These are phyloP conservation scores for Megatriorchis doriae DNA, from an alignment of 2,113 vertebrate genomes.

Conservation along the genomic window DNA sequence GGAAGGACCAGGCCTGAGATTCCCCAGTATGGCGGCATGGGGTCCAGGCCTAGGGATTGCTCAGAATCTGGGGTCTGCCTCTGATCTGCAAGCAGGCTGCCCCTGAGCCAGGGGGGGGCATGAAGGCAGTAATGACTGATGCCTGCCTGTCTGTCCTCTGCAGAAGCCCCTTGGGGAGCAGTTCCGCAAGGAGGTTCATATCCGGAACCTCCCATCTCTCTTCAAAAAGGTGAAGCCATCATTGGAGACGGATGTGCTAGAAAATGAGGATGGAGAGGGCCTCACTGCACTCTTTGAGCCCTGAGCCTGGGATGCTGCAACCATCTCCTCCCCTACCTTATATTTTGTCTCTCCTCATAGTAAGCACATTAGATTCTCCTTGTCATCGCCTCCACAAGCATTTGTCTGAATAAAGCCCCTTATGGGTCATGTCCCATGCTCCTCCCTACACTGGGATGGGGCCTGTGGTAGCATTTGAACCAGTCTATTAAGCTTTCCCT, in stretches of 20 bases:
- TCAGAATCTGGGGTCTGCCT: not conserved
- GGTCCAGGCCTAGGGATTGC: accelerated
- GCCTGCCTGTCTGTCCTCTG: conserved; percentile 34
- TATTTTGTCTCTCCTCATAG: conserved; percentile 65
- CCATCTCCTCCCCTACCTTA: conserved; percentile 36
- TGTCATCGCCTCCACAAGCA: conserved; percentile 28
- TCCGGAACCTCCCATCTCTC: conserved; percentile 94
- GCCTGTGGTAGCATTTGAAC: not conserved
- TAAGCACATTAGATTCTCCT: conserved; percentile 69
- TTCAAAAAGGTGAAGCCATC: conserved; percentile 89
- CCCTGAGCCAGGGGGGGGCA: not conserved
- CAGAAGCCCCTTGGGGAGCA: conserved; percentile 96
- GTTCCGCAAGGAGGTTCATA: conserved; percentile 98
- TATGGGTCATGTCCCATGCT: not conserved
- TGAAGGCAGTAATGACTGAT: not conserved
- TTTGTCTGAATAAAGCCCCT: conserved; percentile 31
- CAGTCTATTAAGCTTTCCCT: conserved; percentile 21
- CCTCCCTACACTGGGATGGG: not conserved
- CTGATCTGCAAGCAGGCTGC: not conserved
- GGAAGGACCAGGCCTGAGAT: not conserved
- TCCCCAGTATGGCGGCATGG: not conserved
- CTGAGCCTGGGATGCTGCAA: conserved; percentile 62
- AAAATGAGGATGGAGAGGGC: conserved; percentile 70
- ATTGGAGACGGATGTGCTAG: conserved; percentile 74
- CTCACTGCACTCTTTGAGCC: conserved; percentile 83